Evolutionary conservation across 2,888 invertebrate species (phyloP).

Genomic region (Apodemia mormo): DNA sequence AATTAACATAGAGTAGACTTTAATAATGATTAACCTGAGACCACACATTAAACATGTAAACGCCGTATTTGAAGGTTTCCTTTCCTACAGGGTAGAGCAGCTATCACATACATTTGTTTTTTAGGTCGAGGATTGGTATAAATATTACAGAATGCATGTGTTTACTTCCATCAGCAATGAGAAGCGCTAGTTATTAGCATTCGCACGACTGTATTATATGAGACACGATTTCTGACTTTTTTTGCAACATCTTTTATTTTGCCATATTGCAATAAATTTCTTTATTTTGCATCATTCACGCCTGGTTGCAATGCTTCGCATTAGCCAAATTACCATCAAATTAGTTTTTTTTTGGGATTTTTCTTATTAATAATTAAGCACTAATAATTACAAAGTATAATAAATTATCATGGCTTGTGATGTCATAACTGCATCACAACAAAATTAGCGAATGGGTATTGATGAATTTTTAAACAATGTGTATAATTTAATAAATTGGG

Average conservation of each 20-base stretch:
- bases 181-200: slow-evolving; percentile 49
- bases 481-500: slow-evolving; percentile 17
- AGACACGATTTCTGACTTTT: slow-evolving; percentile 38
- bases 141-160: slow-evolving; percentile 37
- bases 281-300: slow-evolving; percentile 63
- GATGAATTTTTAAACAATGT: slow-evolving; percentile 19
- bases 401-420: slow-evolving; percentile 15
- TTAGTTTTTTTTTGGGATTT: slow-evolving; percentile 48
- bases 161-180: slow-evolving; percentile 45
- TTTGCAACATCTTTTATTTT: slow-evolving; percentile 53
- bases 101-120: slow-evolving; percentile 27
- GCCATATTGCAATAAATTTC: slow-evolving; percentile 40
- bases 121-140: neutral
- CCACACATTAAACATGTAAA: slow-evolving; percentile 61
- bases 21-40: slow-evolving; percentile 79
- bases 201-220: slow-evolving; percentile 60
- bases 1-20: slow-evolving; percentile 71
- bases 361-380: slow-evolving; percentile 23
- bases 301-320: slow-evolving; percentile 80
- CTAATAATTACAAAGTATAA: slow-evolving; percentile 25
- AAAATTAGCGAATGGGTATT: slow-evolving; percentile 19
- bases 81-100: slow-evolving; percentile 48
- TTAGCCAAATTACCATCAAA: slow-evolving; percentile 60
- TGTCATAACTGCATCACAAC: slow-evolving; percentile 4
- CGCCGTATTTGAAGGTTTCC: slow-evolving; percentile 52